These are phyloP conservation scores for Gadopsis bispinosus DNA, from an alignment of 2,797 vertebrate genomes.

Conservation along the genomic window DNA sequence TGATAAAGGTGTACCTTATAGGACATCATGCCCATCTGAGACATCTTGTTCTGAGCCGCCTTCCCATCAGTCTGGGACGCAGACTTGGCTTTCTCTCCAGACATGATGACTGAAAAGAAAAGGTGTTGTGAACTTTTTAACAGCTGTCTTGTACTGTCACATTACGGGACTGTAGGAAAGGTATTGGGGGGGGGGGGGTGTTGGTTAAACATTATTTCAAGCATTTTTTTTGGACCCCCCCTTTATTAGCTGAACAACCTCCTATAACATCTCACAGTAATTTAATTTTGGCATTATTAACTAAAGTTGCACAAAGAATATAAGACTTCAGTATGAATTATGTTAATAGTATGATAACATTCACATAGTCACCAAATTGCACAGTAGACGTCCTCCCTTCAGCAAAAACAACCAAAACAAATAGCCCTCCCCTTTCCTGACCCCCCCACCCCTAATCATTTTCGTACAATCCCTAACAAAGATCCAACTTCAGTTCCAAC, in stretches of 20 bases:
- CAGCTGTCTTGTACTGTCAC: not conserved
- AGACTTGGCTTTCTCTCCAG: conserved; percentile 84
- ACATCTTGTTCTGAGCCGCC: conserved; percentile 76
- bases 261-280: not conserved
- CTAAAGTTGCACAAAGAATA: not conserved
- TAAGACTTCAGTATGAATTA: not conserved
- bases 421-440: not conserved
- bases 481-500: not conserved
- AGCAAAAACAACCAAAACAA: not conserved
- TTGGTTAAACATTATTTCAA: not conserved
- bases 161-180: not conserved
- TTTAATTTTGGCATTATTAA: not conserved
- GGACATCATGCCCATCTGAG: conserved; percentile 74
- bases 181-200: accelerated
- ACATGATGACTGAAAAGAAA: conserved; percentile 77
- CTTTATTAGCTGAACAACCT: not conserved
- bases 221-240: not conserved
- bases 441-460: not conserved
- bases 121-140: not conserved
- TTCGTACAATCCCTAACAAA: not conserved
- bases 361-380: not conserved
- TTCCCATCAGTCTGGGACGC: conserved; percentile 84
- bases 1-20: conserved; percentile 74
- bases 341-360: not conserved
- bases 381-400: not conserved